These are phyloP conservation scores for Cossypha heuglini DNA, from an alignment of 2,797 vertebrate genomes.

Conservation along the genomic window DNA sequence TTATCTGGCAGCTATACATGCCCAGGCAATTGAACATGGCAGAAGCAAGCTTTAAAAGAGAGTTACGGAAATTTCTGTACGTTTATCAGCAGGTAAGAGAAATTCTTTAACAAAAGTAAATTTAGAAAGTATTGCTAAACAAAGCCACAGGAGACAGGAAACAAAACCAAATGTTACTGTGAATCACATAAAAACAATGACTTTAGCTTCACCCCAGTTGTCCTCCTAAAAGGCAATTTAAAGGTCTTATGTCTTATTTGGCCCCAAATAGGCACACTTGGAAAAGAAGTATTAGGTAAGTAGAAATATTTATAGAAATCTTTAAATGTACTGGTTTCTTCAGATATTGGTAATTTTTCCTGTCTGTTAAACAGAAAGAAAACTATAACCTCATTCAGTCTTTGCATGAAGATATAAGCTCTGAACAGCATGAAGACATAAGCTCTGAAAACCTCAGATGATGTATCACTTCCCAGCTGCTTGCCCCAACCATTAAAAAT, in stretches of 20 bases:
- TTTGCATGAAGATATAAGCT: neutral
- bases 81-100: neutral
- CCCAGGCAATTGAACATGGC: neutral
- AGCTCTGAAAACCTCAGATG: neutral
- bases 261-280: neutral
- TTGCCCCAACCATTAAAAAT: neutral
- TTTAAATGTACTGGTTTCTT: neutral
- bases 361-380: neutral
- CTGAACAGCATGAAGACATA: neutral
- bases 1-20: neutral
- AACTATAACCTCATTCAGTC: neutral
- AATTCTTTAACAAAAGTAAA: neutral
- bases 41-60: neutral
- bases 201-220: neutral
- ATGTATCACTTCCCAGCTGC: neutral
- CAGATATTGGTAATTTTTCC: neutral
- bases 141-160: neutral
- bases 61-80: neutral
- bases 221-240: neutral
- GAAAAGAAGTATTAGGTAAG: neutral
- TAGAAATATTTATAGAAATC: neutral
- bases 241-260: neutral
- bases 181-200: neutral
- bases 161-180: neutral
- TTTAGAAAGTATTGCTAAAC: neutral